A percentile compares a stretch with the other conserved stretches of the same genome.
These are phyloP conservation scores for Onychomys arenicola DNA, from an alignment of 2,797 vertebrate genomes.

Conservation along the genomic window DNA sequence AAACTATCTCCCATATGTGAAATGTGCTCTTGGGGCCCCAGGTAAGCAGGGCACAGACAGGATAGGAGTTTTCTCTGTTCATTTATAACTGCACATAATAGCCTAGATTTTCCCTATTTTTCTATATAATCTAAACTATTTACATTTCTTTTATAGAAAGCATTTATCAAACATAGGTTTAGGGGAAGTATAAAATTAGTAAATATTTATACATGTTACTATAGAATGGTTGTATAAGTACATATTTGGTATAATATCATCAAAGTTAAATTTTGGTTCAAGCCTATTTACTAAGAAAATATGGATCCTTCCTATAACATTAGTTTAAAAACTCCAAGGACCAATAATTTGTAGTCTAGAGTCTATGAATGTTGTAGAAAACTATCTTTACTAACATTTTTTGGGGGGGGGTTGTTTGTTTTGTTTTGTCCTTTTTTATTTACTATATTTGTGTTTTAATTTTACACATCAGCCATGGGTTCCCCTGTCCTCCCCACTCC, in stretches of 20 bases:
- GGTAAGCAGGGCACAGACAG: neutral
- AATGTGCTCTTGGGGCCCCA: neutral
- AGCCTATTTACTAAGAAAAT: constrained; percentile 53
- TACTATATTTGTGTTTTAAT: too few species aligned
- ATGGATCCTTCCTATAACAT: constrained; percentile 26
- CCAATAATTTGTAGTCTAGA: constrained; percentile 11
- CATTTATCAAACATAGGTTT: constrained; percentile 23
- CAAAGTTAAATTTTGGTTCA: constrained; percentile 59
- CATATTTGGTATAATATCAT: constrained; percentile 18
- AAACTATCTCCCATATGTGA: neutral
- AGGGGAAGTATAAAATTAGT: neutral
- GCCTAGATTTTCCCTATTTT: neutral
- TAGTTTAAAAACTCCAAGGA: constrained; percentile 52
- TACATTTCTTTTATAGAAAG: constrained; percentile 55
- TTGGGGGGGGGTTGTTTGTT: too few species aligned
- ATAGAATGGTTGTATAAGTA: constrained; percentile 11
- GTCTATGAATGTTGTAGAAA: constrained; percentile 34
- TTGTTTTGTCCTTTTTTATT: too few species aligned
- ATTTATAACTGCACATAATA: neutral
- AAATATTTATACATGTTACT: constrained; percentile 1
- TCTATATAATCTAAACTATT: constrained; percentile 55
- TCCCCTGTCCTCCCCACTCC: too few species aligned
- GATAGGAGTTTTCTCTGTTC: neutral
- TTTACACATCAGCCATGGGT: too few species aligned
- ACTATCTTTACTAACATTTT: constrained; percentile 59